Base-by-base conservation (phyloP, 2,888 invertebrate species). In the Alloscopus bannaensis region DNA sequence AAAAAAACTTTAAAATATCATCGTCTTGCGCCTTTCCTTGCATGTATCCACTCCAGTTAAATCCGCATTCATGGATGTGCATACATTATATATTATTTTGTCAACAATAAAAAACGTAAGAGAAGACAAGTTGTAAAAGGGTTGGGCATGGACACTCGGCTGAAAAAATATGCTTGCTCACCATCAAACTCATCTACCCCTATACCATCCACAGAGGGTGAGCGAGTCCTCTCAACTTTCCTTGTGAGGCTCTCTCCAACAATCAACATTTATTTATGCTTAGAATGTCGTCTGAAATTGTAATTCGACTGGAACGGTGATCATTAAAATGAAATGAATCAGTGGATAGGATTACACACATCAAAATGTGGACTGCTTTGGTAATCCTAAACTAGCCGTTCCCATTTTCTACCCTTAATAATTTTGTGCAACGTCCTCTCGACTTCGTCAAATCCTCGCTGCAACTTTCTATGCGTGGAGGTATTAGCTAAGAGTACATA, bases 281-380 rank as follows among this genome's bases (percentile, higher is more conserved):
- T 18, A 16, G 22, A 13, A 60, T 47, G 50, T 60, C 26, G 62
- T 65, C 52, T 55, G n/a, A 66, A 55, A 73, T 73, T 73, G 73
- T 73, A 57, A 73, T 73, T 73, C 65, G 65, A 73, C 73, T 73
- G 73, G 73, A 73, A 73, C 36, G 52, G 60, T 71, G 62, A 77
- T 77, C 77, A 77, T 77, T 77, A 77, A 77, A 77, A 69, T 77
- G 77, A 77, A 77, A 77, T 77, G 77, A 77, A 77, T 77, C 77
- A 77, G 77, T 77, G 69, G 77, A 77, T 69, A 62, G 77, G 64
- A 77, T 77, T 69, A 69, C 77, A 16, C 24, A n/a, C 13, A 42
- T 3, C 22, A 3, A 52, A 52, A 52, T 52, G 22, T 24, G 24
- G 24, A 24, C 52, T 52, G 22, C 52, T 52, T 52, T 22, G 52